phyloP scores from a whole-genome alignment of 2,888 invertebrate genomes.

The Mesorhabditis spiculigera region DNA sequence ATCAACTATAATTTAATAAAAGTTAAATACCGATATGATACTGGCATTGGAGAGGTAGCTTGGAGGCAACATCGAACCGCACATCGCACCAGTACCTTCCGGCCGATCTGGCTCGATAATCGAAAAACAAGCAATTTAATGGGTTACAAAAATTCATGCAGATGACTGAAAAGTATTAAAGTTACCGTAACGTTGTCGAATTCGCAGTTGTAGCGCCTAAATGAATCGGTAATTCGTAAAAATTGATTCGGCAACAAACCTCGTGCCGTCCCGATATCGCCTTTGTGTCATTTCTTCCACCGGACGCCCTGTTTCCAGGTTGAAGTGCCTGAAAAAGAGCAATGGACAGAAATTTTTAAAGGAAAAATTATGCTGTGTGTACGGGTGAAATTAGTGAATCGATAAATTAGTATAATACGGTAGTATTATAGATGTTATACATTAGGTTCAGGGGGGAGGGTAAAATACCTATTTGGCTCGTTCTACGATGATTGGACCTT shows the following conservation, averaged over 20 bases:
- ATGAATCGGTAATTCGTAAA: neutral
- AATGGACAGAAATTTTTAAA: too few species aligned
- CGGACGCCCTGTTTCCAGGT: too few species aligned
- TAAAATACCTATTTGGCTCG: too few species aligned
- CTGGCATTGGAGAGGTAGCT: neutral
- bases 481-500: too few species aligned
- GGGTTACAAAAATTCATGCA: too few species aligned
- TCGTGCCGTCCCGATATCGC: slow-evolving; percentile 31
- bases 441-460: too few species aligned
- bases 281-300: neutral
- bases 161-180: too few species aligned
- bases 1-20: neutral
- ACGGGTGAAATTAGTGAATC: too few species aligned
- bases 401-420: too few species aligned
- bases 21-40: slow-evolving; percentile 1
- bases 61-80: neutral
- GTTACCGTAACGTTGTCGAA: neutral
- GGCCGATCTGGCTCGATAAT: neutral
- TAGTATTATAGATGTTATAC: too few species aligned
- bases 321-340: too few species aligned
- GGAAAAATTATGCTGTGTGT: too few species aligned
- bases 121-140: neutral
- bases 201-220: neutral
- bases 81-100: neutral
- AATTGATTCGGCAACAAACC: slow-evolving; percentile 12